Evolutionary conservation across 2,797 vertebrate species (phyloP), one percentile per base, ranked within the genome.

Genomic region (Dendrocincla fuliginosa): DNA sequence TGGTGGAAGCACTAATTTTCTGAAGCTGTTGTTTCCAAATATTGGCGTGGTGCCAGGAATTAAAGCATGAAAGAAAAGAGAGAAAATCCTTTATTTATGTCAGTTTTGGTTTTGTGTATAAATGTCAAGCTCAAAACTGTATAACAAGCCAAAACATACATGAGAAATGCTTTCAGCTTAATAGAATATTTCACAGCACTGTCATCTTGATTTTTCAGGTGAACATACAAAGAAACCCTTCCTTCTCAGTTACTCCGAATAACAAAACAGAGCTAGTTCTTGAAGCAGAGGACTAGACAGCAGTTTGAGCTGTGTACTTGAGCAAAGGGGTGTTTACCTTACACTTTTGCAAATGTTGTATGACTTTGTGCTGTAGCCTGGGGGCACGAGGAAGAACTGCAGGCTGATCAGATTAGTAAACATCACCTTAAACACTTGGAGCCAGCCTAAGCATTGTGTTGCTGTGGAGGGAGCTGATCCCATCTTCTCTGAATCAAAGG

Each of bases 141-240:
- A 16, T 78, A 89, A 86, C 75, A 95, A 96, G 57, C 63, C 61
- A 76, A 95, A 96, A 87, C 70, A 78, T 88, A 91, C 41, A 67
- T 47, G 53, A 93, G 60, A 93, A 94, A 93, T 75, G 77, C 50
- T 96, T 73, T 93, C 89, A 93, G 5, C 52, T 87, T 94, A 95
- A 80, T 74, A 87, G 77, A 90, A 22, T 92, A 81, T 96, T 95
- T 95, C 59, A 74, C 68, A 90, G 76, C 0, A 4, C 80, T 95
- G 85, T 95, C 70, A 37, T 89, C 47, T 93, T 84, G 84, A 70
- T 92, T 93, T 93, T 91, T 95, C 89, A 90, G 78, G 83, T 95
- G 87, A 74, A 63, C 8, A 4, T 88, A 42, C 10, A 81, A 81
- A 78, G 71, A 91, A 94, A 56, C 20, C 15, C 39, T 93, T 91